Evolutionary conservation across 2,113 vertebrate genomes (phyloP).

Genomic region (Ariopsis seemanni): DNA sequence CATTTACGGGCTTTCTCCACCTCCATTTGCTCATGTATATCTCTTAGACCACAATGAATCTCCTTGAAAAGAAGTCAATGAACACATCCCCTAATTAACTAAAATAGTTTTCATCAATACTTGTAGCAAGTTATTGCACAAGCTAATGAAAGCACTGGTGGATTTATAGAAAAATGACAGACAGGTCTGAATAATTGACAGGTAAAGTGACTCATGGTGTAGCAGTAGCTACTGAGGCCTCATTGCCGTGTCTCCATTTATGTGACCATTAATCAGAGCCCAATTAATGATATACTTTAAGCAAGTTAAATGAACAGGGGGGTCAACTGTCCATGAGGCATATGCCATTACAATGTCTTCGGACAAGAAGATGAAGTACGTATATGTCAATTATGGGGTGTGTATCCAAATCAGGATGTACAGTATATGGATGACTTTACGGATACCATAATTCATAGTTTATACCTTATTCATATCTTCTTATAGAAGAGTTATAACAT

Average conservation of each 20-base stretch:
- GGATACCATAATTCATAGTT: conserved; percentile 12
- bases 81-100: conserved; percentile 75
- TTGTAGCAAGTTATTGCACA: conserved; percentile 58
- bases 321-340: conserved; percentile 43
- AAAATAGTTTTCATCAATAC: conserved; percentile 72
- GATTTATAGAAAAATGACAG: conserved; percentile 60
- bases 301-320: conserved; percentile 44
- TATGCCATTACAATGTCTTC: conserved; percentile 65
- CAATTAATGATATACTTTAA: conserved; percentile 48
- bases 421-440: conserved; percentile 28
- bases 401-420: conserved; percentile 25
- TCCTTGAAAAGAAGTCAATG: conserved; percentile 61
- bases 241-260: conserved; percentile 46
- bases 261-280: conserved; percentile 41
- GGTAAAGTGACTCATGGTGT: conserved; percentile 60
- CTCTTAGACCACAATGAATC: conserved; percentile 52
- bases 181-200: conserved; percentile 61
- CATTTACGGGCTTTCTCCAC: conserved; percentile 17
- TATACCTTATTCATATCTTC: background rate
- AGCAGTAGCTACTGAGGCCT: conserved; percentile 42
- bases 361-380: conserved; percentile 46
- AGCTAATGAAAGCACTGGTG: conserved; percentile 63
- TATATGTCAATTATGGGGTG: conserved; percentile 23
- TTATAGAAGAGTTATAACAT: too few species aligned
- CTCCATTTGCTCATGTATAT: conserved; percentile 56